Conservation (phyloP, 2,797 vertebrate species). For the Manis javanica region DNA sequence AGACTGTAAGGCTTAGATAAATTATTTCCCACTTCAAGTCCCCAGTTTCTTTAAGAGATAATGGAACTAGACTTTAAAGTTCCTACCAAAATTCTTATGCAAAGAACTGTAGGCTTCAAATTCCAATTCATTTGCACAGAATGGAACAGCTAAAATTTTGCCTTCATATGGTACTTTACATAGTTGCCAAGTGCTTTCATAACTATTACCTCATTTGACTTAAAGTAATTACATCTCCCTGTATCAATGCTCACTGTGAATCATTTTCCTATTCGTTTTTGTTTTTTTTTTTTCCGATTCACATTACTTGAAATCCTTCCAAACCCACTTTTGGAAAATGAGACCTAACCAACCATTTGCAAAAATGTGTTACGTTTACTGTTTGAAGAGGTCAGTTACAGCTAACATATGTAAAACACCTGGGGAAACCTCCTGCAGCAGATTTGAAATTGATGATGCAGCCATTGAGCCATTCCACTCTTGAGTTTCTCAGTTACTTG, state of each 20-base stretch:
- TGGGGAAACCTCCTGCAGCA: not conserved
- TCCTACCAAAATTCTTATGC: not conserved
- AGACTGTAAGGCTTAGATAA: not conserved
- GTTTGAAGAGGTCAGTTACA: not conserved
- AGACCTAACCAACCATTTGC: conserved; percentile 54
- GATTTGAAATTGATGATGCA: conserved; percentile 42
- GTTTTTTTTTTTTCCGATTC: not conserved
- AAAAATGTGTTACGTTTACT: conserved; percentile 20
- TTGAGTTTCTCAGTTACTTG: not conserved
- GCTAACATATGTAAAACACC: conserved; percentile 36
- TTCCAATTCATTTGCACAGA: not conserved
- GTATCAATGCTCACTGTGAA: not conserved
- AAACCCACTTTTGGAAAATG: conserved; percentile 51
- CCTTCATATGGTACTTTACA: not conserved
- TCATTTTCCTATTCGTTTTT: conserved; percentile 20
- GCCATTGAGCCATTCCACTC: not conserved
- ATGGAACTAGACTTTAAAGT: not conserved
- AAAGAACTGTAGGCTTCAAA: not conserved
- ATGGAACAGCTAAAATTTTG: not conserved
- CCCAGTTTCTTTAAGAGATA: not conserved
- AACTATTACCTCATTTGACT: conserved; percentile 62
- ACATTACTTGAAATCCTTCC: conserved; percentile 50
- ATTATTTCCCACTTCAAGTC: not conserved
- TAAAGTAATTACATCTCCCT: conserved; percentile 15
- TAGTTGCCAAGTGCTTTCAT: conserved; percentile 9